Base-by-base conservation (phyloP, 2,113 vertebrate genomes). In the Trinectes maculatus region DNA sequence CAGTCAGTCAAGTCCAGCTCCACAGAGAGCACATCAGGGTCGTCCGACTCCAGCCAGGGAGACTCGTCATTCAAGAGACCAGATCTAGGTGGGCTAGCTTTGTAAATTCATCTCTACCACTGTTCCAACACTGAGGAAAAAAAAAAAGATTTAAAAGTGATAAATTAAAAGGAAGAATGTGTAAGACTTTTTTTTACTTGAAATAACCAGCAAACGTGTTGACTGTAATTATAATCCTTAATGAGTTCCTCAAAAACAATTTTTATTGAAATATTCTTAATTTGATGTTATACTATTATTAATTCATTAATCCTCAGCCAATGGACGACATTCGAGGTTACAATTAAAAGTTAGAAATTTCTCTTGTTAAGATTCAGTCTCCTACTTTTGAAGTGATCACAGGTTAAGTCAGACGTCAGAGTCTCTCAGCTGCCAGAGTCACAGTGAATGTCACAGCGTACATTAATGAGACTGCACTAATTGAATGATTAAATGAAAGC, bases 11-110 rank as follows among this genome's bases (percentile, higher is more conserved):
- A 91, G 65, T 93, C 92, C 66, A 91, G 83, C 63, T 91, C 91
- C 58, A 95, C 92, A 18, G 92, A 84, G 39, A 94, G 92, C 42
- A 92, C 91, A 8, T 94, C 83, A 0, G 94, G 85, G 34, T 92
- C 91, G 51, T 91, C 87, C 0, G 83, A 87, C 69, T 91, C 81
- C 60, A 89, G 77, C 46, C 89, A 87, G 70, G 68, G 83, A 60
- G 83, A 86, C 25, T 54, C 60, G 1, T 78, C 79, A 55, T 77
- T 63, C 80, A 90, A 56, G 73, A 91, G 87, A 34, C 84, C 88
- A 16, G 59, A 88, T 47, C 82, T 91, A 33, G 90, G 93, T 93
- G 62, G n/a, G n/a, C n/a, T n/a, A n/a, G n/a, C n/a, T n/a, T n/a
- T n/a, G n/a, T n/a, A n/a, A n/a, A n/a, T n/a, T n/a, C n/a, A n/a